Evolutionary conservation across 2,888 invertebrate species (phyloP).

Genomic region (Syrista parreyssii): DNA sequence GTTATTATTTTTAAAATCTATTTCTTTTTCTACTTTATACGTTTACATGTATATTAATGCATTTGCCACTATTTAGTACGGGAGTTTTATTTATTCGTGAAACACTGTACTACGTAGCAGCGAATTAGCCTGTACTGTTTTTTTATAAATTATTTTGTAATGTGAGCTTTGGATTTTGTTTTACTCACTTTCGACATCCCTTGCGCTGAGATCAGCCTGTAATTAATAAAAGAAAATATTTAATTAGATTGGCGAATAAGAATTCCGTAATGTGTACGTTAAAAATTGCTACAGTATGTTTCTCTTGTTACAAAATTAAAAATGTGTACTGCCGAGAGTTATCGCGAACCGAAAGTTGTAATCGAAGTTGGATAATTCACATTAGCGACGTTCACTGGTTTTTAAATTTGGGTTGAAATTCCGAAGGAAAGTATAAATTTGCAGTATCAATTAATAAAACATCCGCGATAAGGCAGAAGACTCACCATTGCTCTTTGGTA

Average conservation of each 20-base stretch:
- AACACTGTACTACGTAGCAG: background rate
- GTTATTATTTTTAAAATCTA: background rate
- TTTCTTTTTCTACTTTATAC: background rate
- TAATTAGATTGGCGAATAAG: background rate
- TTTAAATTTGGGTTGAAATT: no score
- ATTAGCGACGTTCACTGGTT: no score
- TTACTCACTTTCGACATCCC: constrained; percentile 91
- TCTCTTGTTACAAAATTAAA: background rate
- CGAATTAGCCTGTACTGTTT: background rate
- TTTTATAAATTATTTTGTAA: background rate
- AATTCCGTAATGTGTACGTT: background rate
- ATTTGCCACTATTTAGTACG: background rate
- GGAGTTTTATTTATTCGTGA: background rate
- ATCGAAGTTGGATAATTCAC: background rate
- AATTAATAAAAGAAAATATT: constrained; percentile 61
- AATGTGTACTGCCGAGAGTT: background rate
- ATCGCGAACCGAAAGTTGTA: background rate
- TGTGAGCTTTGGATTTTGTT: background rate
- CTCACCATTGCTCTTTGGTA: constrained; percentile 66
- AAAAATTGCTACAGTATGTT: background rate
- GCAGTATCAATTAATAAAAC: background rate
- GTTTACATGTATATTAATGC: background rate
- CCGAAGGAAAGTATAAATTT: background rate
- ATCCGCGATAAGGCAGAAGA: constrained; percentile 16
- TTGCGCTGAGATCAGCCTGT: constrained; percentile 88